Base-by-base conservation (phyloP, 1,140 invertebrate genomes). In the Mamestra configurata region DNA sequence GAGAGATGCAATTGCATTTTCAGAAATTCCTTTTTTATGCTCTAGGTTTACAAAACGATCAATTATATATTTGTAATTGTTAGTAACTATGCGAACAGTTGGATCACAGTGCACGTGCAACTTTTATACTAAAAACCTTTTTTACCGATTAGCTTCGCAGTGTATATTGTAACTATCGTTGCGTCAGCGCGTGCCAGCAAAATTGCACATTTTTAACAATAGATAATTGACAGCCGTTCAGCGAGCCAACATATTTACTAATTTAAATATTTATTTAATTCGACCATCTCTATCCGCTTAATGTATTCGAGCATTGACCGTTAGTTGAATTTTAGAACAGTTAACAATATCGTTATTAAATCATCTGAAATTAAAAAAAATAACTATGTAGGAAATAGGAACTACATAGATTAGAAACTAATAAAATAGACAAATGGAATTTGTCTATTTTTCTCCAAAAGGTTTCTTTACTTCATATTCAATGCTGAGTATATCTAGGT, bases 121-220 rank as follows among this genome's bases (percentile, higher is more conserved):
- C 13, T 8, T 61, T n/a, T 61, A 61, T 1, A 61, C 53, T 24
- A 24, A 57, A 57, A 57, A 27, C 22, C 27, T 37, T 35, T 49
- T 68, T 46, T 46, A 68, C 6, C 64, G 64, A 68, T 68, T 68
- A 46, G 40, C 20, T 68, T 43, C 64, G 64, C 64, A 40, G 15
- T 27, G 37, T 68, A 8, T 66, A n/a, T 7, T 66, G 18, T 40
- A 46, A 15, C 43, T 13, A n/a, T 49, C 1, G 20, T 70, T 70
- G 66, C 40, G 66, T 70, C 40, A 49, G 22, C 40, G 22, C 40
- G 43, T 27, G 40, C 40, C 43, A 49, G 8, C 4, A 7, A 49
- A 20, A 18, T 46, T 27, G 66, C n/a, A 27, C 15, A 27, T 18
- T 70, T 61, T 27, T 37, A 61, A 61, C 27, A 61, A 61, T 13